Conservation (phyloP, 2,797 vertebrate genomes). For the Odontamblyopus rebecca region DNA sequence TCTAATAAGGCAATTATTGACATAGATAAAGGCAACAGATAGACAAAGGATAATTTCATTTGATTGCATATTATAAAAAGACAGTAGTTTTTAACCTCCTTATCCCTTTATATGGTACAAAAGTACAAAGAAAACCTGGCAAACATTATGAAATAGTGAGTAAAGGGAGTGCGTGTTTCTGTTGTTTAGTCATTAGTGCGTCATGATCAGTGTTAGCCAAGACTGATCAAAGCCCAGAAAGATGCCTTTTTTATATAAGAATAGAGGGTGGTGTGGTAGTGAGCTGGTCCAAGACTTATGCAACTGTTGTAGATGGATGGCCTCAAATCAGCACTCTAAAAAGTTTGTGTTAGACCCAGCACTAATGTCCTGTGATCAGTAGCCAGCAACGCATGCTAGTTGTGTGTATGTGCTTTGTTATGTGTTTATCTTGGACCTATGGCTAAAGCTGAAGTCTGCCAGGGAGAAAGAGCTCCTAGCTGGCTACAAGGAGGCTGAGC, state of each 20-base stretch:
- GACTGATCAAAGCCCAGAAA: constrained; percentile 65
- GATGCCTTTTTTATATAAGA: constrained; percentile 41
- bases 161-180: constrained; percentile 55
- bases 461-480: constrained; percentile 44
- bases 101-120: background rate
- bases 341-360: constrained; percentile 43
- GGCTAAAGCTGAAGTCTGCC: constrained; percentile 44
- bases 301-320: constrained; percentile 41
- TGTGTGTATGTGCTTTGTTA: constrained; percentile 43
- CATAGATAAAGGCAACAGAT: too few relatives aligned
- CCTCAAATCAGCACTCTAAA: constrained; percentile 34
- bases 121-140: constrained; percentile 42
- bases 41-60: too few relatives aligned
- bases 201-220: constrained; percentile 59
- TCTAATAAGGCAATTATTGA: too few relatives aligned
- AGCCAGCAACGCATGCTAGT: constrained; percentile 51
- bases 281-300: constrained; percentile 43
- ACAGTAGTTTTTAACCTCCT: background rate
- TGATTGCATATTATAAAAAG: background rate
- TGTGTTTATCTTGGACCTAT: constrained; percentile 62
- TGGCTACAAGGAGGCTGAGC: constrained; percentile 32
- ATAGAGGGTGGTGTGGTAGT: constrained; percentile 30
- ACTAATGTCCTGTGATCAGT: constrained; percentile 55
- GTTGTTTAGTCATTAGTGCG: constrained; percentile 70
- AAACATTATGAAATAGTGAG: constrained; percentile 43